Evolutionary conservation across 2,797 vertebrate species (phyloP), one percentile per base, ranked within the genome.

Genomic region (Sebastes iracundus): DNA sequence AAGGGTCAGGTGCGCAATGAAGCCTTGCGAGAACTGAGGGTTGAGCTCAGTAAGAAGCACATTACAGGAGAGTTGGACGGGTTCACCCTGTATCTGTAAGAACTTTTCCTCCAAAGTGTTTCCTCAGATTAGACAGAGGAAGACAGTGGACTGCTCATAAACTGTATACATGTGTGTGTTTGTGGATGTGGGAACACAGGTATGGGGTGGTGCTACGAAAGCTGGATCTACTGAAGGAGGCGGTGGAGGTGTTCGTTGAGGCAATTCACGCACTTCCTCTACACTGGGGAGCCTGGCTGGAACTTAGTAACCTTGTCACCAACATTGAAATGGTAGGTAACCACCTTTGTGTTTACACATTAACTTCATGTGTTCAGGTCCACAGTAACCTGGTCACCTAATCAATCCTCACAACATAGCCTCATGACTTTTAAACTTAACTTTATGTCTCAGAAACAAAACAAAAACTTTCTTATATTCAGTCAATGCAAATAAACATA

Each of bases 1-100:
- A 99, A 99, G 90, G 99, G 99, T 82, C 99, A 99, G 90, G 98
- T 99, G 5, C 98, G 98, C 83, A 99, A 99, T 59, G 99, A 99
- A 94, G 97, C 97, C 46, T 92, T 99, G 42, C 93, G 99, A 79
- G 98, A 99, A 88, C 61, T 99, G 77, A 95, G 99, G 84, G 99
- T 99, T 42, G 99, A 99, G 75, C 97, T 99, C 82, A 99, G 98
- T 92, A 99, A 99, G 94, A 99, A 99, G 80, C 98, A 99, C 90
- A 96, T 92, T 46, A 96, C 97, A 32, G 96, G 97, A 89, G 98
- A 99, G 83, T 92, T 99, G 92, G 98, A 99, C 52, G 98, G 98
- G 33, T 99, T 99, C 93, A 96, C 98, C 7, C 96, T 99, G 42
- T 99, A 99, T 88, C 91, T 99, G 99, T 99, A 96, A 93, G 96